Percentiles rank a stretch among this genome's conserved stretches.
phyloP scores from a whole-genome alignment of 2,113 vertebrate genomes.

The Pogonocichla stellata region DNA sequence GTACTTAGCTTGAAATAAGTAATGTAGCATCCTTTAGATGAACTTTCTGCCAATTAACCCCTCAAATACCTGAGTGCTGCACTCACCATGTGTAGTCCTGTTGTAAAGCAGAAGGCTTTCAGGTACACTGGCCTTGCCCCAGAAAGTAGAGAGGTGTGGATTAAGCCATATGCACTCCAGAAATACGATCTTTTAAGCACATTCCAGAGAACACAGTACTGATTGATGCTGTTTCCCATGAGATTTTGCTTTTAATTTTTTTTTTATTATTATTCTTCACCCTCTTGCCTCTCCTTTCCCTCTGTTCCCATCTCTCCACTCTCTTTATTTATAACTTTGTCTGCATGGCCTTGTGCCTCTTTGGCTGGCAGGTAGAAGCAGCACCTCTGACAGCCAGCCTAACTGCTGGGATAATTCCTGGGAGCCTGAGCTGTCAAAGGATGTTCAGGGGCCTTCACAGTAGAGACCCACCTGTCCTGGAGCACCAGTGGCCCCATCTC shows the following conservation, averaged over 20 bases:
- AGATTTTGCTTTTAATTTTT: neutral
- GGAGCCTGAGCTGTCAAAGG: neutral
- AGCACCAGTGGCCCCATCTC: accelerated
- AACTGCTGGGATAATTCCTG: accelerated
- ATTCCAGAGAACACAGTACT: neutral
- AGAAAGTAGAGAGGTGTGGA: neutral
- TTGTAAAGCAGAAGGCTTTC: neutral
- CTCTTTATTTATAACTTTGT: neutral
- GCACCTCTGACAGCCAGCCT: neutral
- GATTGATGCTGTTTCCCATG: neutral
- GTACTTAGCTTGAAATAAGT: neutral
- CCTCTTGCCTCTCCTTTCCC: neutral
- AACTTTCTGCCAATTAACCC: neutral
- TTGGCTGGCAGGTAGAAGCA: neutral
- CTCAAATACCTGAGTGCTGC: neutral
- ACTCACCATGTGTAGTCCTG: neutral
- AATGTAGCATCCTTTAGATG: neutral
- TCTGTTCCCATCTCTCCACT: neutral
- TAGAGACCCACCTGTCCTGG: neutral
- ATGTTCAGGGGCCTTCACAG: neutral
- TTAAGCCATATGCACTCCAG: neutral
- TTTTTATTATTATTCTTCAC: neutral
- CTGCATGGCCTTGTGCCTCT: accelerated
- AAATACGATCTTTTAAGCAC: neutral
- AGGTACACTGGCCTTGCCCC: neutral